Conservation (phyloP, 1,140 invertebrate species). For the Pseudomyrmex sp. region DNA sequence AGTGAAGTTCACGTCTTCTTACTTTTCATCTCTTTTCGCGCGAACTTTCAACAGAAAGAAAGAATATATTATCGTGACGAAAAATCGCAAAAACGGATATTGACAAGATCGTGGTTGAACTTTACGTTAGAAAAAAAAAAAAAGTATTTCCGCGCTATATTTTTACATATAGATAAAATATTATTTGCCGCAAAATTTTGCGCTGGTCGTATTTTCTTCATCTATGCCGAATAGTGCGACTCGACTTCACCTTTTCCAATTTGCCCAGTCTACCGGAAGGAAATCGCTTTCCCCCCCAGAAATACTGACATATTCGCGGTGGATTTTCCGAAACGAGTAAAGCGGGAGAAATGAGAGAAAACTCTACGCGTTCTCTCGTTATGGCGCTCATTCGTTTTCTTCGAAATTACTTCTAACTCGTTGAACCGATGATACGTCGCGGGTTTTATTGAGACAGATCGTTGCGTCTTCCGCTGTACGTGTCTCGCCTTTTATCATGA, state of each 20-base stretch:
- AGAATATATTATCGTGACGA: neutral
- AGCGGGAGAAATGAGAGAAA: constrained; percentile 33
- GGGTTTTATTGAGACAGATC: constrained; percentile 60
- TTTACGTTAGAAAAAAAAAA: neutral
- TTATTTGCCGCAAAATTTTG: constrained; percentile 7
- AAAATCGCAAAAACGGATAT: neutral
- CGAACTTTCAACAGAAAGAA: neutral
- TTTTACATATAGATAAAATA: neutral
- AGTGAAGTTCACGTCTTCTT: neutral
- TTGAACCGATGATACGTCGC: constrained; percentile 47
- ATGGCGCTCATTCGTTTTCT: constrained; percentile 49
- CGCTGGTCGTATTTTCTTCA: neutral
- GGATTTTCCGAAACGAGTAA: constrained; percentile 25
- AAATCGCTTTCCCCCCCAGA: constrained; percentile 1
- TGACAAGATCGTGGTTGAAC: neutral
- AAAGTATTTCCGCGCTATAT: neutral
- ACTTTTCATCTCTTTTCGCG: neutral
- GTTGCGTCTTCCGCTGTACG: constrained; percentile 50
- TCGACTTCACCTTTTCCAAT: constrained; percentile 25
- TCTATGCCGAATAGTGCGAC: neutral
- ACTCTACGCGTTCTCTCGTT: constrained; percentile 41
- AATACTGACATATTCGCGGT: constrained; percentile 13
- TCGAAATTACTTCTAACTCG: constrained; percentile 47
- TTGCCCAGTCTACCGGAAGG: constrained; percentile 11
- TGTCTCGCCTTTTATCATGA: constrained; percentile 44